Conservation (phyloP, 2,888 invertebrate genomes). For the Cataglyphis livida region DNA sequence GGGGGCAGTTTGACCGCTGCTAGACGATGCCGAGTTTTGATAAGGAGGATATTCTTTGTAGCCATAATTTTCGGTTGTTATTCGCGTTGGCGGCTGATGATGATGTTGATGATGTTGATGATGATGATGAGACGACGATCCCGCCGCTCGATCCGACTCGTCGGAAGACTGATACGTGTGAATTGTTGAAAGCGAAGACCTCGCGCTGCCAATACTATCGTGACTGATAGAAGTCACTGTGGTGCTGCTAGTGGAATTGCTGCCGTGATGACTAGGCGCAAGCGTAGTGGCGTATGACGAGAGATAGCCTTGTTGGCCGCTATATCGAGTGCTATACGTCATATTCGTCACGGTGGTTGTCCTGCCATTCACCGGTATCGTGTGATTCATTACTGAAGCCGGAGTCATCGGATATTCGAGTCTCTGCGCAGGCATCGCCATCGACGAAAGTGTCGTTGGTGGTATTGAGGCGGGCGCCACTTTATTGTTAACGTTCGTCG, state of each 20-base stretch:
- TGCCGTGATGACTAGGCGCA: constrained; percentile 81
- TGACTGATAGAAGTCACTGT: constrained; percentile 79
- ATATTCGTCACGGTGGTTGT: constrained; percentile 80
- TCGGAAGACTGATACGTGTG: constrained; percentile 75
- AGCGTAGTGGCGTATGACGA: constrained; percentile 81
- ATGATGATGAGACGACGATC: constrained; percentile 65
- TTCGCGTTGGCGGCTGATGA: constrained; percentile 31
- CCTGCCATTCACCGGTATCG: constrained; percentile 74
- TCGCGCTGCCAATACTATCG: constrained; percentile 53
- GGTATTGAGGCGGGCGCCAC: constrained; percentile 58
- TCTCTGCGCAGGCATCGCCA: constrained; percentile 67
- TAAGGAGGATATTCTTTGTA: constrained; percentile 78
- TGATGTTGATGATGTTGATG: constrained; percentile 40
- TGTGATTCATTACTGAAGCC: constrained; percentile 67
- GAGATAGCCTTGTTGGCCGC: constrained; percentile 65
- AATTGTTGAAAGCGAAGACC: constrained; percentile 73
- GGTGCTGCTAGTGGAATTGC: constrained; percentile 78
- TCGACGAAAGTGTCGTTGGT: constrained; percentile 62
- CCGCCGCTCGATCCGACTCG: constrained; percentile 57
- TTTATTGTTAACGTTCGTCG: constrained; percentile 59
- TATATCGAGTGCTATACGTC: constrained; percentile 78
- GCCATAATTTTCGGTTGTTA: constrained; percentile 71
- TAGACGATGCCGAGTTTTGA: constrained; percentile 67
- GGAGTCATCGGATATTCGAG: constrained; percentile 75
- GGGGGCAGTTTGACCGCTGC: constrained; percentile 42